phyloP scores from a whole-genome alignment of 2,113 vertebrate species.

The Kobus ellipsiprymnus region DNA sequence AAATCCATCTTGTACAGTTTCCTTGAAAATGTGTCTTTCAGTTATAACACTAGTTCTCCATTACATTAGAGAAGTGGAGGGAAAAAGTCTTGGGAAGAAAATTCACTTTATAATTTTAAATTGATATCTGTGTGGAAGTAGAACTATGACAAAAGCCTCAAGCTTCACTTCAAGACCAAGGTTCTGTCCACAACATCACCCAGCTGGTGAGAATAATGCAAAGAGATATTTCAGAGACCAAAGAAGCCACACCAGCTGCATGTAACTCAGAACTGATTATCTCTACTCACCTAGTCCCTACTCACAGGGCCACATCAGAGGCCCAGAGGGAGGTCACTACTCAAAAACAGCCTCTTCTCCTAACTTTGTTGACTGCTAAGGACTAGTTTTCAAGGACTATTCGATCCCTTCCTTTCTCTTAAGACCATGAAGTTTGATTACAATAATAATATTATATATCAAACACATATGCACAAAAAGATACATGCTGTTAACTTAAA shows the following conservation, averaged over 20 bases:
- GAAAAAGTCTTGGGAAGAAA: not conserved
- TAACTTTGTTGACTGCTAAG: not conserved
- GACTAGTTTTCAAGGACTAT: not conserved
- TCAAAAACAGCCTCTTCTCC: not conserved
- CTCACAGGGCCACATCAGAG: not conserved
- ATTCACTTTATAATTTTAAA: not conserved
- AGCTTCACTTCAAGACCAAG: not conserved
- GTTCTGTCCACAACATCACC: not conserved
- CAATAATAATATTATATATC: not conserved
- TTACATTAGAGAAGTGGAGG: not conserved
- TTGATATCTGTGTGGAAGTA: not conserved
- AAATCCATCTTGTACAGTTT: not conserved
- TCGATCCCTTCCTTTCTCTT: not conserved
- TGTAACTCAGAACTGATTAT: not conserved
- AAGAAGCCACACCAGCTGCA: not conserved
- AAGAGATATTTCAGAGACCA: not conserved
- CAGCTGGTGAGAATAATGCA: not conserved
- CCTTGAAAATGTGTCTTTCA: not conserved
- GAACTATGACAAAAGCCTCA: not conserved
- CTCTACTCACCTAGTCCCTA: not conserved
- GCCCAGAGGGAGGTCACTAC: not conserved
- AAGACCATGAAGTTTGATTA: not conserved
- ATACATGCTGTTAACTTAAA: not conserved
- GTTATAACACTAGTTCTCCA: not conserved
- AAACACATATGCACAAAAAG: not conserved